Base-by-base conservation (phyloP, 1,140 invertebrate species). In the Cotesia vestalis region DNA sequence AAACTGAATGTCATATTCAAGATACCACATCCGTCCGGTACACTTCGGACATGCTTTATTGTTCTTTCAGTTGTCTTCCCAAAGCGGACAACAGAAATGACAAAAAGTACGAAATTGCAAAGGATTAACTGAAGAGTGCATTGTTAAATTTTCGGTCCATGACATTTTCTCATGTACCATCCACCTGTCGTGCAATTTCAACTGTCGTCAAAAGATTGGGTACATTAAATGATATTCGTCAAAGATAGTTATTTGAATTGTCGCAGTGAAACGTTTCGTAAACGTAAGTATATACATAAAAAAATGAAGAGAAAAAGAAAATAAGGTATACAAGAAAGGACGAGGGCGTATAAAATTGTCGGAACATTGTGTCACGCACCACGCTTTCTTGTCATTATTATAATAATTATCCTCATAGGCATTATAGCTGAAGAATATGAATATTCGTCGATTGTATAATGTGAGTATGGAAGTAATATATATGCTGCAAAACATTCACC, bases 1-100 rank as follows among this genome's bases (percentile, higher is more conserved):
- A 35, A 17, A 62, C 14, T 20, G 8, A 62, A 12, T 38, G 60
- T n/a, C 34, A 61, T 20, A 20, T 62, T 17, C 12, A 46, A 20
- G 38, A 46, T 46, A 66, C 63, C 63, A 40, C 63, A 66, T 66
- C 63, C 63, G 12, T 66, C 63, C 63, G 63, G 63, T 46, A 11
- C 12, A 46, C 14, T 66, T 11, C 11, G 46, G n/a, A 63, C 27
- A n/a, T n/a, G 20, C 27, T 63, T n/a, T 63, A 3, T 40, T 46
- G 27, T 36, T 35, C n/a, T 63, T 63, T 38, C 14, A 5, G n/a
- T 63, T 34, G 35, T 36, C 12, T 63, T 12, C 9, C 11, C 17
- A 36, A 36, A 38, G 4, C 8, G 60, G 5, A 62, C 34, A 36
- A 61, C 14, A 12, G 12, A 62, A 62, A 62, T 62, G 11, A 12